Percentiles rank a stretch among this genome's conserved stretches.
Evolutionary conservation across 2,888 invertebrate species (phyloP).

Genomic region (Caenorhabditis sp.): DNA sequence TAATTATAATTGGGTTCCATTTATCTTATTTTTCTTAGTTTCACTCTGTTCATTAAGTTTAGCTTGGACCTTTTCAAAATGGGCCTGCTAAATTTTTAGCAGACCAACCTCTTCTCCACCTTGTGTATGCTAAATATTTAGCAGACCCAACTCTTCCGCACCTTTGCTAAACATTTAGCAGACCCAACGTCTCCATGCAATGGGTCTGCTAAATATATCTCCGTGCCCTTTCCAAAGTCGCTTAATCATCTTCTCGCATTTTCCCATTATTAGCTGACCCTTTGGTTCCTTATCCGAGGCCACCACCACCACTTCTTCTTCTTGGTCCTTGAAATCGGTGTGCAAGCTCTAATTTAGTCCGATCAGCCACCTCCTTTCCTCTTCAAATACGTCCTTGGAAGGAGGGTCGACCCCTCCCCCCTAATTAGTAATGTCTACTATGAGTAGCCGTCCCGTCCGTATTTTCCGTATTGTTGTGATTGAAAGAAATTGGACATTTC

Average conservation of each 20-base stretch:
- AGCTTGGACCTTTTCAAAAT: background rate
- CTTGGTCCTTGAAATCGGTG: background rate
- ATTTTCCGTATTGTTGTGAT: conserved; percentile 8
- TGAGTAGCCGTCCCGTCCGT: background rate
- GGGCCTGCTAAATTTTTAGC: background rate
- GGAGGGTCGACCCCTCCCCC: background rate
- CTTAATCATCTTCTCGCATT: background rate
- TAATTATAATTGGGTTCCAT: conserved; percentile 11
- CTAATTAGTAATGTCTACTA: conserved; percentile 12
- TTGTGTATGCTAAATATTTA: no score
- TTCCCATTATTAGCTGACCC: conserved; percentile 5
- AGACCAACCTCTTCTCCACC: no score
- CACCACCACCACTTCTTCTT: background rate
- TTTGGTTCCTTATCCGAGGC: conserved; percentile 7
- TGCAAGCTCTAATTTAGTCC: background rate
- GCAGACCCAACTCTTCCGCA: no score
- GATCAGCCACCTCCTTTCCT: background rate
- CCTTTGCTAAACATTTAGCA: background rate
- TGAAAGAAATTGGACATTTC: conserved; percentile 22
- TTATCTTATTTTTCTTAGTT: background rate
- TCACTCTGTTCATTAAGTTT: background rate
- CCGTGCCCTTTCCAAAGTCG: background rate
- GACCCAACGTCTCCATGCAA: background rate
- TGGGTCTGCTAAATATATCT: background rate
- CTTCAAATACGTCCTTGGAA: background rate